These are phyloP conservation scores for Cordilura impudica DNA, from an alignment of 2,888 invertebrate genomes.

Conservation along the genomic window DNA sequence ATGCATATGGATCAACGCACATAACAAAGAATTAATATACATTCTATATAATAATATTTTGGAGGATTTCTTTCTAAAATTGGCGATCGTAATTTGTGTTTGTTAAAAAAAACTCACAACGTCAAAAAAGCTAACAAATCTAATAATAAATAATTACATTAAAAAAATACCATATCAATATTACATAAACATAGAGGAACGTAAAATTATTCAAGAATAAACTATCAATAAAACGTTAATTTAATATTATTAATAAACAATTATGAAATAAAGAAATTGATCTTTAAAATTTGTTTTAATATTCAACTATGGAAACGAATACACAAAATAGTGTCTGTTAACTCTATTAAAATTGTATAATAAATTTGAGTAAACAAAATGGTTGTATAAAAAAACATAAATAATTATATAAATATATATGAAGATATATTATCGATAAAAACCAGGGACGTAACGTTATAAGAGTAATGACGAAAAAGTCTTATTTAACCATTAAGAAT, in stretches of 20 bases:
- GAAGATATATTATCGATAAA: too few relatives aligned
- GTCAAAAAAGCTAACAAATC: too few relatives aligned
- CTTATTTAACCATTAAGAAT: too few relatives aligned
- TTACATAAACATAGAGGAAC: neutral
- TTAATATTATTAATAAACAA: neutral
- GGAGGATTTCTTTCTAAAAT: too few relatives aligned
- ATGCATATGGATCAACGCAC: too few relatives aligned
- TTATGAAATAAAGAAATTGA: neutral
- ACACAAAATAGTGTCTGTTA: slow-evolving; percentile 62
- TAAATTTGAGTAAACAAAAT: slow-evolving; percentile 13
- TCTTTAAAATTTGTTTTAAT: slow-evolving; percentile 15
- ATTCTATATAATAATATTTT: too few relatives aligned
- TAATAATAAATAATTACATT: neutral
- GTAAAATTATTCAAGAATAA: neutral
- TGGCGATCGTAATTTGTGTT: neutral
- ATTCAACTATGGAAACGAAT: slow-evolving; percentile 65
- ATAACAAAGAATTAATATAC: too few relatives aligned
- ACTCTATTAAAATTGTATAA: slow-evolving; percentile 38
- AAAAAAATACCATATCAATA: neutral
- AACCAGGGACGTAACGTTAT: too few relatives aligned
- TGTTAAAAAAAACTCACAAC: too few relatives aligned
- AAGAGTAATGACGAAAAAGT: too few relatives aligned
- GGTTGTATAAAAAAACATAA: slow-evolving; percentile 45
- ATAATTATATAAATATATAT: neutral
- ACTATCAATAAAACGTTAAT: neutral